Conservation (phyloP, 1,140 invertebrate species). For the Apis dorsata region DNA sequence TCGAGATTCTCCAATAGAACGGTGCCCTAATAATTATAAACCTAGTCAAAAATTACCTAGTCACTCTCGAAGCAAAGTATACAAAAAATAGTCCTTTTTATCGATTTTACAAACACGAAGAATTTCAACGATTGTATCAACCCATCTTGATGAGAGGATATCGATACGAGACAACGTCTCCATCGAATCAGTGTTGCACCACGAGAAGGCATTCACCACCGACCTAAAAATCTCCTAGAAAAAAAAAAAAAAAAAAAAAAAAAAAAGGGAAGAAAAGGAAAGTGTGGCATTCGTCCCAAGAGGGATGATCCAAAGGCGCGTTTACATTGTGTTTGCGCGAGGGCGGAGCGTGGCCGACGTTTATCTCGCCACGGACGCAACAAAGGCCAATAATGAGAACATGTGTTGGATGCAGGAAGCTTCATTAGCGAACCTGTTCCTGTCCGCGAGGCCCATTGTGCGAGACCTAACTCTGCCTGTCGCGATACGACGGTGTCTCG, state of each 20-base stretch:
- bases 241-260: background rate
- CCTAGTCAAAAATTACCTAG: no score
- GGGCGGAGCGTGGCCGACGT: conserved; percentile 42
- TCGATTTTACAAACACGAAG: no score
- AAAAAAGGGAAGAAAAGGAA: conserved; percentile 33
- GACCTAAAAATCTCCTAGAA: background rate
- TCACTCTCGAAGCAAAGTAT: no score
- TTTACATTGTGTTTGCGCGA: conserved; percentile 58
- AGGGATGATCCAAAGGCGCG: conserved; percentile 38
- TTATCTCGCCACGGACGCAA: conserved; percentile 66
- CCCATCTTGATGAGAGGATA: no score
- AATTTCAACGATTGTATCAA: no score
- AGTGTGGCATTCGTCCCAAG: conserved; percentile 38
- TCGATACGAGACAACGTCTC: background rate
- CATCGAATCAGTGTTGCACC: background rate
- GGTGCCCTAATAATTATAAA: no score
- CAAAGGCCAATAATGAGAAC: conserved; percentile 78
- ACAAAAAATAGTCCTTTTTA: no score
- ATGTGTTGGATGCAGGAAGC: conserved; percentile 70
- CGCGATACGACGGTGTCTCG: conserved; percentile 19
- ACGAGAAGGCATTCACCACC: no score
- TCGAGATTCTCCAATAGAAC: no score
- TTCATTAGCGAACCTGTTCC: conserved; percentile 69
- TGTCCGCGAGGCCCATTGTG: conserved; percentile 47
- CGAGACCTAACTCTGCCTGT: conserved; percentile 27